phyloP scores from a whole-genome alignment of 2,797 vertebrate genomes.

The Leontocebus nigricollis region DNA sequence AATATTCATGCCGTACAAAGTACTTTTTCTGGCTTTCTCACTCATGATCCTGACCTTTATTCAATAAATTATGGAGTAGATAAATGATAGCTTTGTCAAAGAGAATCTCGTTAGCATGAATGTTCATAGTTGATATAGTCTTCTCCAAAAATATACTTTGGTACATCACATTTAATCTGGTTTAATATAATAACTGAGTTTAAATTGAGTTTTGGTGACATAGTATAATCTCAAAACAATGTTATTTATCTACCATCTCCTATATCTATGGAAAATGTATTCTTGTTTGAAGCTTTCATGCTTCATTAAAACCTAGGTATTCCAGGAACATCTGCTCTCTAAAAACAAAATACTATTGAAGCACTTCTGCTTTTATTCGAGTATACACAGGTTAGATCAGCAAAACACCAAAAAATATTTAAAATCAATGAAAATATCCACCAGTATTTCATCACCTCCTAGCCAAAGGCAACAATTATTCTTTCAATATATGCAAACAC shows the following conservation, averaged over 20 bases:
- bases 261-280: background rate
- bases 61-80: background rate
- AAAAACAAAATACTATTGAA: conserved; percentile 25
- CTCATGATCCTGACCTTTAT: background rate
- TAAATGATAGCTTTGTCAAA: background rate
- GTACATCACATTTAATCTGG: background rate
- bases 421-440: conserved; percentile 41
- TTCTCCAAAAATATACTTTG: background rate
- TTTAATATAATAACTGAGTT: conserved; percentile 20
- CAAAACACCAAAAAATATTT: background rate
- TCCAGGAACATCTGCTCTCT: background rate
- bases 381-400: background rate
- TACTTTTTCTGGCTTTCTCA: background rate
- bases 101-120: background rate
- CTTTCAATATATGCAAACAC: background rate
- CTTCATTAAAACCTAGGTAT: background rate
- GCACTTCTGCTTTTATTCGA: background rate
- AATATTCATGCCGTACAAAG: background rate
- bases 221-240: conserved; percentile 46
- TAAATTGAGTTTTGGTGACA: background rate
- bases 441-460: conserved; percentile 20
- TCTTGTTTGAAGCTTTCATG: conserved; percentile 21
- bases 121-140: background rate
- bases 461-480: background rate
- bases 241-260: background rate